Evolutionary conservation across 2,113 vertebrate species (phyloP).

Genomic region (Pteruthius melanotis): DNA sequence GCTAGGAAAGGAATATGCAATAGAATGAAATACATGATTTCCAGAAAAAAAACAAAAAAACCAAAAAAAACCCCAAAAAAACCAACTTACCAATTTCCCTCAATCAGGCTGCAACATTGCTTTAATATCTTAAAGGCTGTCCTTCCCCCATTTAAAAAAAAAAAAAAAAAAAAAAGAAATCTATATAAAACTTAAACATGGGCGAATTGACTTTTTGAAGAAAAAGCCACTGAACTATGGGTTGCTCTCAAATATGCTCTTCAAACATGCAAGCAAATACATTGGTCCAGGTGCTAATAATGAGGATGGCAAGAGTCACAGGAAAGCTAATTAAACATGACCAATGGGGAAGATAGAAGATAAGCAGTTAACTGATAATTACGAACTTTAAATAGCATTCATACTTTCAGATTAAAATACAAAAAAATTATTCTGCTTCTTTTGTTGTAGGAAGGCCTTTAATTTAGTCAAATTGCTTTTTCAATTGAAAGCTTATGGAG

Average conservation of each 20-base stretch:
- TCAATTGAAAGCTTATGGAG: not conserved
- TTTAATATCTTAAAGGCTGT: not conserved
- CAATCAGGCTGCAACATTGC: not conserved
- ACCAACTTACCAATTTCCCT: not conserved
- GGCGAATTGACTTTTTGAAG: not conserved
- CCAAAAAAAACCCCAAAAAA: too few relatives aligned
- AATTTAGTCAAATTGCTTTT: not conserved
- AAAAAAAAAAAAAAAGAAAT: not conserved
- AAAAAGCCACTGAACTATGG: not conserved
- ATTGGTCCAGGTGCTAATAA: not conserved
- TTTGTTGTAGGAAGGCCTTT: not conserved
- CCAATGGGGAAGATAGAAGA: not conserved
- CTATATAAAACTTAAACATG: not conserved
- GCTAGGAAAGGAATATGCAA: not conserved
- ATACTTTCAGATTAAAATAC: slow-evolving; percentile 1
- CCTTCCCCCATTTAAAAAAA: not conserved
- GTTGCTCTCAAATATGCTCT: not conserved
- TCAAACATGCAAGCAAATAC: not conserved
- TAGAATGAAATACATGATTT: not conserved
- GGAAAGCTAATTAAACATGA: not conserved
- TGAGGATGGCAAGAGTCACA: not conserved
- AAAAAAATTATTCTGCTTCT: not conserved
- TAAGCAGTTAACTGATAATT: not conserved
- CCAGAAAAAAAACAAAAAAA: not conserved
- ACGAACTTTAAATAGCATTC: not conserved